Conservation (phyloP, 2,888 invertebrate genomes). For the Drosophila heteroneura region DNA sequence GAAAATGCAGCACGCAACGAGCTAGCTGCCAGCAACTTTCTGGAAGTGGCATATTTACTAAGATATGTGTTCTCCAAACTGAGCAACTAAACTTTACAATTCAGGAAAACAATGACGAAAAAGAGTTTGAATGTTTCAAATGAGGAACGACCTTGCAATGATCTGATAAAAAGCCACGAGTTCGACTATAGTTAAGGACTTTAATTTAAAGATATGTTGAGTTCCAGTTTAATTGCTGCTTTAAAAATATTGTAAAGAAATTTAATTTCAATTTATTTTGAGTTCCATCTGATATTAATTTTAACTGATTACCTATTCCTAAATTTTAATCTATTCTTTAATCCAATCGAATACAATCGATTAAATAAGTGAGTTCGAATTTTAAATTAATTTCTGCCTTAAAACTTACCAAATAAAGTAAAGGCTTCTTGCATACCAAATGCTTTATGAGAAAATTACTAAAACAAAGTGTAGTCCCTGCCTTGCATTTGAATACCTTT, state of each 20-base stretch:
- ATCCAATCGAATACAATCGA: neutral
- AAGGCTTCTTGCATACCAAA: neutral
- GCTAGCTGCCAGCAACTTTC: slow-evolving; percentile 49
- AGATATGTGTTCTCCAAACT: slow-evolving; percentile 27
- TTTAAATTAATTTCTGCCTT: neutral
- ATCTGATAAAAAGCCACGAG: neutral
- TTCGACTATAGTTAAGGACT: neutral
- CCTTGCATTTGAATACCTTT: neutral
- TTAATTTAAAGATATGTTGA: neutral
- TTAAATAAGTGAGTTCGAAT: neutral
- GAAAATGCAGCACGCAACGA: slow-evolving; percentile 11
- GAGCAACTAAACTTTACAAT: slow-evolving; percentile 44
- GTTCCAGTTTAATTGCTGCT: neutral
- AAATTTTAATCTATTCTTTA: no score
- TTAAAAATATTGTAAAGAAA: neutral
- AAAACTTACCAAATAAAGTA: neutral
- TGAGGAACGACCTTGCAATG: neutral
- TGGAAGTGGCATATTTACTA: slow-evolving; percentile 21
- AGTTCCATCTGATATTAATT: neutral
- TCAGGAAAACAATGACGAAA: slow-evolving; percentile 35
- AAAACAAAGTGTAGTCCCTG: neutral
- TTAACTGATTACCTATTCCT: neutral
- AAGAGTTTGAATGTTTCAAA: slow-evolving; percentile 5
- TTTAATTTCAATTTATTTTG: neutral
- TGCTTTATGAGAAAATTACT: no score